Base-by-base conservation (phyloP, 1,140 invertebrate genomes). In the Orchestia grillus region DNA sequence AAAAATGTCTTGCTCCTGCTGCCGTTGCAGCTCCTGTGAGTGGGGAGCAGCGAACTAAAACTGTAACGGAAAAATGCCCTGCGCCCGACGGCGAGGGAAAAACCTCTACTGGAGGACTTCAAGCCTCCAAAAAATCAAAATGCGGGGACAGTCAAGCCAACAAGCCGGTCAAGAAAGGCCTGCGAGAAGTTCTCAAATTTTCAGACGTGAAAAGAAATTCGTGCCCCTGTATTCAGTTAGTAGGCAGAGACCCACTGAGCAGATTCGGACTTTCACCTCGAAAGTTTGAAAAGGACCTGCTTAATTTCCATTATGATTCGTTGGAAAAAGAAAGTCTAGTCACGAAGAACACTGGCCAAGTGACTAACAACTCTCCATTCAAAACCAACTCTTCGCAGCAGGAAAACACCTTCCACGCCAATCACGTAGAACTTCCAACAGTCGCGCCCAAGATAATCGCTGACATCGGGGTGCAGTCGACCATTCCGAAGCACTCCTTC, bases 321-420 rank as follows among this genome's bases (percentile, higher is more conserved):
- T 91, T 91, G 41, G 44, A 40, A 47, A 94, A 94, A 94, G 92
- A 94, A 94, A 94, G 36, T 94, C 15, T 45, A 94, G 44, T 44
- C 43, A 45, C 8, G 8, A 94, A n/a, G 36, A 94, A 94, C 45
- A 47, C 36, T n/a, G 19, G 92, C 6, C 16, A 47, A n/a, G 8
- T 45, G 6, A 36, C 44, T 45, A 19, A 44, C 6, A 94, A 45
- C 44, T 44, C 44, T 47, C 44, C 36, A 47, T 4, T 11, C 3
- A 44, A 44, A 45, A 11, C 28, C 36, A 0, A 47, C 11, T 45
- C 90, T 44, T 41, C 92, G 0, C 19, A 44, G 40, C 41, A 16
- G 3, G 11, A n/a, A 19, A 15, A 94, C 6, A 94, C 8, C 19
- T 3, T 40, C 11, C 43, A n/a, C 44, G 36, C 23, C 16, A 94